phyloP scores from a whole-genome alignment of 2,888 invertebrate species.

The Stictocephala bisonia region DNA sequence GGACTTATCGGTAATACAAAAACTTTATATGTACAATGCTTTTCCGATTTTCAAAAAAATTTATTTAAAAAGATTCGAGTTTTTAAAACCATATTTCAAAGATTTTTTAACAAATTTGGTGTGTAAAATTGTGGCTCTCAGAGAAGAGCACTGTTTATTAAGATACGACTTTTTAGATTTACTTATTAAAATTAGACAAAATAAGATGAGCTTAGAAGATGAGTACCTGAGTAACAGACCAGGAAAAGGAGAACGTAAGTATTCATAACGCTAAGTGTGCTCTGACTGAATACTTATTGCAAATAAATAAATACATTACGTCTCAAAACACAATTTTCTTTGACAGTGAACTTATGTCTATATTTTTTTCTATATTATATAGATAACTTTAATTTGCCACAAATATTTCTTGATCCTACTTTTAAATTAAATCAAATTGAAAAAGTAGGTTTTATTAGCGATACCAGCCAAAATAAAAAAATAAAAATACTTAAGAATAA shows the following conservation, averaged over 20 bases:
- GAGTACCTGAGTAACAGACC: neutral
- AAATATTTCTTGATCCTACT: too few species aligned
- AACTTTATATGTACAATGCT: neutral
- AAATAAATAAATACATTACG: too few species aligned
- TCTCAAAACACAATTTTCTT: too few species aligned
- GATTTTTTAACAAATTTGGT: neutral
- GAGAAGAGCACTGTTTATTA: neutral
- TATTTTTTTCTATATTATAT: too few species aligned
- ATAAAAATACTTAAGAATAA: too few species aligned
- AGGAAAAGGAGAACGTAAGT: slow-evolving; percentile 47
- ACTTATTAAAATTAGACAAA: slow-evolving; percentile 12
- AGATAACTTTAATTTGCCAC: too few species aligned
- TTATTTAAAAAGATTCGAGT: slow-evolving; percentile 54
- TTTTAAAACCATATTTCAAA: neutral
- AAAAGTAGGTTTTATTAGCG: too few species aligned
- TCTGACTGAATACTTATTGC: too few species aligned
- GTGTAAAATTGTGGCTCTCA: slow-evolving; percentile 4
- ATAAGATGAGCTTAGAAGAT: neutral
- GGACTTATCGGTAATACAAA: neutral
- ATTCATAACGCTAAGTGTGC: too few species aligned
- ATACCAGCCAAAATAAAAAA: too few species aligned
- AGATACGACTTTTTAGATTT: slow-evolving; percentile 25
- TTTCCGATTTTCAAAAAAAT: slow-evolving; percentile 14
- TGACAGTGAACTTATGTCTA: too few species aligned
- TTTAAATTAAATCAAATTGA: too few species aligned